A percentile compares a stretch with the other conserved stretches of the same genome.
Conservation (phyloP, 2,888 invertebrate species). For the Mimas tiliae region DNA sequence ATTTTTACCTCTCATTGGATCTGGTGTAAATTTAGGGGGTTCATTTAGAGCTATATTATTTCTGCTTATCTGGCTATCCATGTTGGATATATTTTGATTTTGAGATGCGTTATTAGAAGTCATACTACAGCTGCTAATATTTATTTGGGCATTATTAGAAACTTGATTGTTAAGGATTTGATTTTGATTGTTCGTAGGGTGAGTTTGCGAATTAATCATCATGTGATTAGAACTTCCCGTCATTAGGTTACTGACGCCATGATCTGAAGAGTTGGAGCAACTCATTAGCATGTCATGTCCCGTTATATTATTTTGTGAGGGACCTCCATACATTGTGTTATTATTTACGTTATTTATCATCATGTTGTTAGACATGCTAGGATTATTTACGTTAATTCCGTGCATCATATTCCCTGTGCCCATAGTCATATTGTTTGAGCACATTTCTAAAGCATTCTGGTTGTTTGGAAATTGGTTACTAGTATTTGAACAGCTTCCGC, state of each 20-base stretch:
- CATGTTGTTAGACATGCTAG: conserved; percentile 70
- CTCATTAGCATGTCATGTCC: conserved; percentile 77
- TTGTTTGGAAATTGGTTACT: conserved; percentile 69
- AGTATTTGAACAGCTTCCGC: conserved; percentile 72
- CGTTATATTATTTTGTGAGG: conserved; percentile 62
- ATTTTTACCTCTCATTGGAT: conserved; percentile 72
- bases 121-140: conserved; percentile 75
- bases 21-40: conserved; percentile 69
- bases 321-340: conserved; percentile 64
- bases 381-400: conserved; percentile 68
- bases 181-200: conserved; percentile 63
- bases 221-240: conserved; percentile 68
- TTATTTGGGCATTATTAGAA: conserved; percentile 67
- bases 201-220: conserved; percentile 70
- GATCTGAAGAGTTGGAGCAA: conserved; percentile 71
- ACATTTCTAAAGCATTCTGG: conserved; percentile 73
- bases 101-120: conserved; percentile 62
- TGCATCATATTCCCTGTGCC: conserved; percentile 71
- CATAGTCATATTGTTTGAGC: conserved; percentile 69
- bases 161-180: conserved; percentile 66
- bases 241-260: conserved; percentile 69
- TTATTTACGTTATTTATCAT: conserved; percentile 72
- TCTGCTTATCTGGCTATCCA: conserved; percentile 70
- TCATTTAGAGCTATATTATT: conserved; percentile 65
- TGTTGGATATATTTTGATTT: conserved; percentile 60